Evolutionary conservation across 2,888 invertebrate species (phyloP).

Genomic region (Dryadula phaetusa): DNA sequence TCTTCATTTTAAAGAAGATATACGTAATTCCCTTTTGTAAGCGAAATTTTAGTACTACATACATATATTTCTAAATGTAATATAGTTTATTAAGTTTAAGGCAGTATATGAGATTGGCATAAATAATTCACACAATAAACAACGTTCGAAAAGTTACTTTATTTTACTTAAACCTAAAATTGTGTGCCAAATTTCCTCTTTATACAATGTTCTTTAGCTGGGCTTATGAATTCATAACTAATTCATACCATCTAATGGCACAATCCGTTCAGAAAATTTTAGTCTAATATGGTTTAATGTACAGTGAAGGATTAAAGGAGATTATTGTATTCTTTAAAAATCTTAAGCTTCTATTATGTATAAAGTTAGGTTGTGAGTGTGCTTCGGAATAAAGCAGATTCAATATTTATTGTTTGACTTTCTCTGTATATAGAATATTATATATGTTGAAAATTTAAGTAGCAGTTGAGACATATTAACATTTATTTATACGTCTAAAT

Average conservation of each 20-base stretch:
- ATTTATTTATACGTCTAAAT: neutral
- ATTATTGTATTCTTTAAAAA: slow-evolving; percentile 18
- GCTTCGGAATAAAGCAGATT: slow-evolving; percentile 4
- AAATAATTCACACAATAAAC: slow-evolving; percentile 26
- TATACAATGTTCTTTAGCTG: slow-evolving; percentile 29
- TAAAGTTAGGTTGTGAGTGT: neutral
- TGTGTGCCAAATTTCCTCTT: slow-evolving; percentile 24
- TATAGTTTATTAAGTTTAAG: slow-evolving; percentile 4
- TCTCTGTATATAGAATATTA: slow-evolving; percentile 12
- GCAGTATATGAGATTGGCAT: slow-evolving; percentile 1
- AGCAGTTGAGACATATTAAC: neutral
- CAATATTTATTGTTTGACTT: slow-evolving; percentile 13
- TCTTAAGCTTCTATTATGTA: slow-evolving; percentile 13
- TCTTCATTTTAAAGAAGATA: too few species aligned
- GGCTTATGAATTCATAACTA: slow-evolving; percentile 51
- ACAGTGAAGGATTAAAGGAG: slow-evolving; percentile 44
- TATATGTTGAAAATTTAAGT: slow-evolving; percentile 8
- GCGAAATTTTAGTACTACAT: too few species aligned
- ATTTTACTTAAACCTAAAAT: slow-evolving; percentile 26
- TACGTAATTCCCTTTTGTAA: too few species aligned
- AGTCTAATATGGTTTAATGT: slow-evolving; percentile 48
- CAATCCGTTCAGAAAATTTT: slow-evolving; percentile 50
- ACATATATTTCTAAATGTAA: neutral
- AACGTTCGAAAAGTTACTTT: slow-evolving; percentile 20
- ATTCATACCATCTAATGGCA: slow-evolving; percentile 54